Evolutionary conservation across 2,888 invertebrate genomes (phyloP).

Genomic region (Sinotaia quadrata): DNA sequence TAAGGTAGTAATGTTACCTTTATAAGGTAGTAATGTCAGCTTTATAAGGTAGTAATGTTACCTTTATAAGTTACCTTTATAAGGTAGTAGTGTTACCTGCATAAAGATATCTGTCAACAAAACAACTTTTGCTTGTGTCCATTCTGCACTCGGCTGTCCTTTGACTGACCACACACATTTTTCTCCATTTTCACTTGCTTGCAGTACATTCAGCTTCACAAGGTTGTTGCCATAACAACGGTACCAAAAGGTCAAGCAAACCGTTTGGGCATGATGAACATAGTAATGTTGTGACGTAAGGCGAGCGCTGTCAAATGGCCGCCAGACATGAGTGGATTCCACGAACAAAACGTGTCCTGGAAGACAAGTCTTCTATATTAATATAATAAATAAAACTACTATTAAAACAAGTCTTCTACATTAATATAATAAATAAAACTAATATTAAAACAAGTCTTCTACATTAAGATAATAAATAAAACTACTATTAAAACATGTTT

Average conservation of each 20-base stretch:
- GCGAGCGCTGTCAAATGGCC: background rate
- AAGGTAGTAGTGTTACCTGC: too few species aligned
- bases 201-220: constrained; percentile 4
- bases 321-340: constrained; percentile 8
- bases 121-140: background rate
- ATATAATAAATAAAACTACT: too few species aligned
- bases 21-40: too few species aligned
- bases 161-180: background rate
- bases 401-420: too few species aligned
- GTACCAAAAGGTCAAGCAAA: constrained; percentile 7
- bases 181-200: background rate
- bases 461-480: too few species aligned
- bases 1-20: too few species aligned
- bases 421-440: too few species aligned
- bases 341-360: constrained; percentile 6
- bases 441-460: too few species aligned
- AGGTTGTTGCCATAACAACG: constrained; percentile 12
- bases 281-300: background rate
- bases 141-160: background rate
- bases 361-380: too few species aligned
- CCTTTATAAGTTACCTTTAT: too few species aligned
- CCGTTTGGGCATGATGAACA: background rate
- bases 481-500: too few species aligned
- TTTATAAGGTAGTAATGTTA: too few species aligned
- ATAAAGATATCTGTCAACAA: background rate